These are phyloP conservation scores for Pristis pectinata DNA, from an alignment of 2,797 vertebrate species.

Conservation along the genomic window DNA sequence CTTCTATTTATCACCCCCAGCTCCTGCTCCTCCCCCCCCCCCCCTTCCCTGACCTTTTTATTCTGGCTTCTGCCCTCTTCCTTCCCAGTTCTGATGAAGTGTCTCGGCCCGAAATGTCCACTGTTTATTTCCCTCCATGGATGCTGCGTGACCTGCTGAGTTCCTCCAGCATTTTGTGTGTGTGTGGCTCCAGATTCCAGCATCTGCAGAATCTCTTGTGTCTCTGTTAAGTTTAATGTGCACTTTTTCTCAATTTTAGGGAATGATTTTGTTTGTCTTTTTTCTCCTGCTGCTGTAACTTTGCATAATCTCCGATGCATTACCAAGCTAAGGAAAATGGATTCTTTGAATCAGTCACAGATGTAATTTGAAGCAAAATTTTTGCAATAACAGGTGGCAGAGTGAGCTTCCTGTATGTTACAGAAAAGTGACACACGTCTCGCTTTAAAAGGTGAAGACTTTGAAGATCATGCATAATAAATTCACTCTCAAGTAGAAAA, in stretches of 20 bases:
- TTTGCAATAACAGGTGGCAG: background rate
- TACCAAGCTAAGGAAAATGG: background rate
- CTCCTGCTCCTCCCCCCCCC: too few relatives aligned
- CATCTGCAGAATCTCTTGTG: too few relatives aligned
- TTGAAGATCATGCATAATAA: background rate
- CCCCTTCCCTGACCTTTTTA: too few relatives aligned
- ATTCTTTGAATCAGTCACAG: background rate
- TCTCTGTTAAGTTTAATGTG: background rate
- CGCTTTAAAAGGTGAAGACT: background rate
- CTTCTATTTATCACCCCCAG: too few relatives aligned
- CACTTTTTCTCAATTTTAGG: background rate
- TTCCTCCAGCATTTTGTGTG: too few relatives aligned
- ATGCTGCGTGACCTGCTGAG: too few relatives aligned
- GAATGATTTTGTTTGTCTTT: background rate
- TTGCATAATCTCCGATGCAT: background rate
- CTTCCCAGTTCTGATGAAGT: too few relatives aligned
- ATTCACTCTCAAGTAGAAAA: background rate
- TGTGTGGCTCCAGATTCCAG: too few relatives aligned
- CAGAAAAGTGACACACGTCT: background rate
- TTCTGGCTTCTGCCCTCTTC: too few relatives aligned
- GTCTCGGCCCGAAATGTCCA: too few relatives aligned
- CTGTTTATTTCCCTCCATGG: too few relatives aligned
- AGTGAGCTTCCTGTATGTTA: background rate
- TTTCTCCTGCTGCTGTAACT: background rate
- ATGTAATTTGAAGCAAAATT: background rate